These are phyloP conservation scores for Ceratothoa steindachneri DNA, from an alignment of 2,888 invertebrate genomes.

Conservation along the genomic window DNA sequence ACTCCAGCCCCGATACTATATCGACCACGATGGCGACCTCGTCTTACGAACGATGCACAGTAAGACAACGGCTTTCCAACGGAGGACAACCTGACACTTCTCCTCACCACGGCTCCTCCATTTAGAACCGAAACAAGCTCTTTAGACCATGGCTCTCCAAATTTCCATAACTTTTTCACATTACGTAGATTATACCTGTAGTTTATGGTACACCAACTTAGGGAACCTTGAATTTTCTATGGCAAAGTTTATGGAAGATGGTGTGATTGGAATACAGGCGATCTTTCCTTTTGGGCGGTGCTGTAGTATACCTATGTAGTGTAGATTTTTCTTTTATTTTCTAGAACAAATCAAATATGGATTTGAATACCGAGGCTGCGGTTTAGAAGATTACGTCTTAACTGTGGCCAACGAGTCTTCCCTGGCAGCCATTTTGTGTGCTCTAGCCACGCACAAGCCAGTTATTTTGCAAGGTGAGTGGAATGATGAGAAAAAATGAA, in stretches of 20 bases:
- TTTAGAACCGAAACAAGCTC: too few species aligned
- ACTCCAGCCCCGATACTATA: neutral
- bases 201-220: too few species aligned
- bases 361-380: conserved; percentile 33
- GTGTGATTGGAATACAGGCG: too few species aligned
- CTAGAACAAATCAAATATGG: conserved; percentile 18
- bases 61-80: too few species aligned
- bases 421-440: conserved; percentile 16
- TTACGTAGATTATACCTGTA: too few species aligned
- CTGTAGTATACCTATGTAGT: too few species aligned
- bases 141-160: too few species aligned
- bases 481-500: neutral
- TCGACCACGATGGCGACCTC: neutral
- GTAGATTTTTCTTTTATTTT: too few species aligned
- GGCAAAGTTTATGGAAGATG: too few species aligned
- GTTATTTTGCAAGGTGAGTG: conserved; percentile 25
- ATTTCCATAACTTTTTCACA: too few species aligned
- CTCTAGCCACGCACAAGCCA: conserved; percentile 27
- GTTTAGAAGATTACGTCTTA: conserved; percentile 21
- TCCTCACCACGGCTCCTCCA: conserved; percentile 13
- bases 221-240: too few species aligned
- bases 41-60: neutral
- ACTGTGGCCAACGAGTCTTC: conserved; percentile 22
- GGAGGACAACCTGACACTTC: neutral
- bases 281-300: too few species aligned